Conservation (phyloP, 2,888 invertebrate species). For the Auanema freiburgensis region DNA sequence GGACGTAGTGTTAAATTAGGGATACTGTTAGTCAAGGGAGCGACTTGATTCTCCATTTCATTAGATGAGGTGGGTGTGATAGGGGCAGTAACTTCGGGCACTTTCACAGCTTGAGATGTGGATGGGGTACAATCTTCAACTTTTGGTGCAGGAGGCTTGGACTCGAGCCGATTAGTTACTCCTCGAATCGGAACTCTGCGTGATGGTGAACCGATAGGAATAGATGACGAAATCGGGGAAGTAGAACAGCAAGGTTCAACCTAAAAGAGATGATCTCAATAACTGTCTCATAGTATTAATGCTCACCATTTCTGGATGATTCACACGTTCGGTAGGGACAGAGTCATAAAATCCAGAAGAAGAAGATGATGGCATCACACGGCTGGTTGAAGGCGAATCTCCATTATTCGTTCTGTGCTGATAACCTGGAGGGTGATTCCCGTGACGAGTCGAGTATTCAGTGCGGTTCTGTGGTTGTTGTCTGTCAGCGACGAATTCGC, state of each 20-base stretch:
- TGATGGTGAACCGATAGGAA: conserved; percentile 16
- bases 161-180: not conserved
- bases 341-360: not conserved
- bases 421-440: not conserved
- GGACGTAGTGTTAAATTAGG: no score
- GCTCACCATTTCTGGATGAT: conserved; percentile 8
- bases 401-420: no score
- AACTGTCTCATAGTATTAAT: not conserved
- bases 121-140: not conserved
- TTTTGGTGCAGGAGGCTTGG: not conserved
- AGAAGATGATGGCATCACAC: not conserved
- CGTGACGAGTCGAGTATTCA: not conserved
- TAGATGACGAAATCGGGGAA: not conserved
- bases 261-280: conserved; percentile 3
- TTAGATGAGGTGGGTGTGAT: not conserved
- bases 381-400: not conserved
- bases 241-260: conserved; percentile 12
- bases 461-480: not conserved
- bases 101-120: conserved; percentile 9
- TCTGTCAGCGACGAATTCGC: not conserved
- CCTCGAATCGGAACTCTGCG: not conserved
- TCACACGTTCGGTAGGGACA: conserved; percentile 8
- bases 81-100: conserved; percentile 6
- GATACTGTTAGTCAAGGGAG: no score
- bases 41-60: no score